Evolutionary conservation across 2,797 vertebrate species (phyloP).

Genomic region (Cyclura pinguis): DNA sequence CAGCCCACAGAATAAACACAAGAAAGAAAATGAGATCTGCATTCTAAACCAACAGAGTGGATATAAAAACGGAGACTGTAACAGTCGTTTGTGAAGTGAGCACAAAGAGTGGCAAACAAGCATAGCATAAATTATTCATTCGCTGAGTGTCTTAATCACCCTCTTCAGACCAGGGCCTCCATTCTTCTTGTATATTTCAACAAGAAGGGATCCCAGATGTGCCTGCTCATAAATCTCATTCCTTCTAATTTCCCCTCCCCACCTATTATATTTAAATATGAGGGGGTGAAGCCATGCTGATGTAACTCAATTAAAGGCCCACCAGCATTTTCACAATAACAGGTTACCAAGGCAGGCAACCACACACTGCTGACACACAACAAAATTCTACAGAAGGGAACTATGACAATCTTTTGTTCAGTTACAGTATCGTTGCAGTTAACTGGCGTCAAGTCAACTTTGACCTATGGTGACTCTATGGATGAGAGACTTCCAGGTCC

Average conservation of each 20-base stretch:
- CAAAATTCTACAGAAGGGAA: background rate
- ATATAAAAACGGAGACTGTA: background rate
- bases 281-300: background rate
- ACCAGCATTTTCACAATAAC: background rate
- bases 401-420: background rate
- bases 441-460: too few relatives aligned
- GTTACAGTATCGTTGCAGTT: too few relatives aligned
- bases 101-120: conserved; percentile 14
- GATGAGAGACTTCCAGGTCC: too few relatives aligned
- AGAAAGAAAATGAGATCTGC: background rate
- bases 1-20: background rate
- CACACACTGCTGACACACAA: background rate
- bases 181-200: background rate
- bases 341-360: background rate
- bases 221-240: background rate
- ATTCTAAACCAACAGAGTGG: background rate
- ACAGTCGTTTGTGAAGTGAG: conserved; percentile 12
- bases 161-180: background rate
- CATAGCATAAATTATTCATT: conserved; percentile 33
- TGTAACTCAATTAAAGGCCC: background rate
- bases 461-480: too few relatives aligned
- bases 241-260: background rate
- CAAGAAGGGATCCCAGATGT: background rate
- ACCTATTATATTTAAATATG: background rate
- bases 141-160: conserved; percentile 19